A percentile compares a stretch with the other conserved stretches of the same genome.
These are phyloP conservation scores for Lepilemur septentrionalis DNA, from an alignment of 2,797 vertebrate genomes.

Conservation along the genomic window DNA sequence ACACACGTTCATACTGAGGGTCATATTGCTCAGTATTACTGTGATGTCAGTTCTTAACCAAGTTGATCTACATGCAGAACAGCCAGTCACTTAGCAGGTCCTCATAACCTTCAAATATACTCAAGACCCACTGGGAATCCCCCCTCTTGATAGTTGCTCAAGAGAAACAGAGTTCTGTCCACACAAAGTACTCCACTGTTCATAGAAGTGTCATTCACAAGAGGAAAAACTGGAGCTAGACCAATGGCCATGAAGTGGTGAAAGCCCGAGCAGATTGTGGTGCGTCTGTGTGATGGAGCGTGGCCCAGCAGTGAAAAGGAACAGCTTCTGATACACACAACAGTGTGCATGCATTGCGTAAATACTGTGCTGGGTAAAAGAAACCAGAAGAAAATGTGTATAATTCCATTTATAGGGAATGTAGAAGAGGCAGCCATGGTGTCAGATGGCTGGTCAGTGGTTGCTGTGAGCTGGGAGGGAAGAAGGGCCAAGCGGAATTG, in stretches of 20 bases:
- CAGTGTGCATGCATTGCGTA: not conserved
- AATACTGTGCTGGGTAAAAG: not conserved
- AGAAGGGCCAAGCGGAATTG: not conserved
- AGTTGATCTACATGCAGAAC: not conserved
- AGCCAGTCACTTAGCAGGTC: not conserved
- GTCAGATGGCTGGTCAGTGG: not conserved
- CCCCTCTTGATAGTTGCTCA: not conserved
- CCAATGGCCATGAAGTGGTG: not conserved
- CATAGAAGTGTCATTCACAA: not conserved
- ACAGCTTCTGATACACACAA: not conserved
- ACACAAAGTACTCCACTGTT: not conserved
- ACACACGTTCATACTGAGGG: not conserved
- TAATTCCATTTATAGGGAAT: not conserved
- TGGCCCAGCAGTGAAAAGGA: not conserved
- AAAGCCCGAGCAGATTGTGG: not conserved
- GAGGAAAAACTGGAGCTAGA: not conserved
- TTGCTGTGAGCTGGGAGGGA: not conserved
- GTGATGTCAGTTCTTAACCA: not conserved
- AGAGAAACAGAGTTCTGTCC: not conserved
- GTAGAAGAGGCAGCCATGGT: not conserved
- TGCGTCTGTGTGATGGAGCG: not conserved
- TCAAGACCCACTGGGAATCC: not conserved
- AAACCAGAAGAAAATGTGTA: not conserved
- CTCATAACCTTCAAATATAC: not conserved
- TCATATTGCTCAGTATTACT: not conserved